Conservation (phyloP, 2,113 vertebrate genomes). For the Uropsilus gracilis region DNA sequence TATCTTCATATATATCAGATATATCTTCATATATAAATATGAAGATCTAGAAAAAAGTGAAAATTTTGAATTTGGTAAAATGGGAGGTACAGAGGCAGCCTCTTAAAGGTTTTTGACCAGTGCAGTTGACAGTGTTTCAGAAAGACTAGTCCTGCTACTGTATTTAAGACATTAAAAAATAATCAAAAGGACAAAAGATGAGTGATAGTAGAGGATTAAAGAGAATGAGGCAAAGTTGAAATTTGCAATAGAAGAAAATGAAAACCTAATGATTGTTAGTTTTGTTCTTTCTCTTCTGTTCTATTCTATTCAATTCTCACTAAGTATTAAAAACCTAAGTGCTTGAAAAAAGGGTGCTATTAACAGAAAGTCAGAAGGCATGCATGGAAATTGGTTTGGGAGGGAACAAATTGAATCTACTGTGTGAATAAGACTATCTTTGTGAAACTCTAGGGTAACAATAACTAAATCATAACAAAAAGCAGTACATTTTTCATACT, state of each 20-base stretch:
- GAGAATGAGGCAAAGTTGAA: not conserved
- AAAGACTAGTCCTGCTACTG: not conserved
- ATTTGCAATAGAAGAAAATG: not conserved
- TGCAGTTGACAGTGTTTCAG: not conserved
- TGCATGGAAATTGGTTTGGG: not conserved
- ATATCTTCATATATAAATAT: not conserved
- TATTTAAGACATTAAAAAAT: not conserved
- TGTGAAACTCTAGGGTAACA: not conserved
- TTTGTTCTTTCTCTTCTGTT: not conserved
- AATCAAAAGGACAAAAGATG: not conserved
- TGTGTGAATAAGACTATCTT: not conserved
- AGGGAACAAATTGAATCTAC: not conserved
- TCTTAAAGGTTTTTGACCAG: not conserved
- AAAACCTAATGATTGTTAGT: not conserved
- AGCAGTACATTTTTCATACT: not conserved
- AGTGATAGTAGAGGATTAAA: not conserved
- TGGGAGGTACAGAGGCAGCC: not conserved
- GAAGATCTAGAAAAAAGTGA: not conserved
- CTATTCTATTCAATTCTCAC: not conserved
- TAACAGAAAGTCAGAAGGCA: not conserved
- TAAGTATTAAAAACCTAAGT: not conserved
- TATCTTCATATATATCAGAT: too few relatives aligned
- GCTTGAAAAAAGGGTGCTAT: not conserved
- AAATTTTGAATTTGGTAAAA: not conserved
- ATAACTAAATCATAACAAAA: not conserved